These are phyloP conservation scores for Tapirus terrestris DNA, from an alignment of 2,113 vertebrate genomes.

Conservation along the genomic window DNA sequence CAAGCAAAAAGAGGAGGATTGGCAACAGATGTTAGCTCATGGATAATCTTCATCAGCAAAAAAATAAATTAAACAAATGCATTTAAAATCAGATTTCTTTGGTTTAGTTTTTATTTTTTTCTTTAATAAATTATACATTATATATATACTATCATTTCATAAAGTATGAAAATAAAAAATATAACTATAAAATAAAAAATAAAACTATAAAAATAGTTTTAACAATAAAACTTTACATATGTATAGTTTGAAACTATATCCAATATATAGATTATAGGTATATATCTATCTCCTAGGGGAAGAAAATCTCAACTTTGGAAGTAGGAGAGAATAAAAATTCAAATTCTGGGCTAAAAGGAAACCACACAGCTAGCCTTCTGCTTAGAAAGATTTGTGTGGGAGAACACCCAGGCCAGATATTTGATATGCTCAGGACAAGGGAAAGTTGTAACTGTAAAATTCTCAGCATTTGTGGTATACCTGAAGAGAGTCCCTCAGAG, in stretches of 20 bases:
- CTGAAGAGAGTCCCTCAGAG: background rate
- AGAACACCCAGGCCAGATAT: background rate
- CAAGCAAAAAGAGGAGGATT: too few relatives aligned
- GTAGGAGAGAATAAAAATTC: background rate
- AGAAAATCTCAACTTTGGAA: background rate
- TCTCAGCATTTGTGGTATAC: background rate
- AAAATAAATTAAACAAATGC: background rate
- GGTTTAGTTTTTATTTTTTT: slow-evolving; percentile 17
- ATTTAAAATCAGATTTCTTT: background rate
- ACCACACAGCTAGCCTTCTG: background rate
- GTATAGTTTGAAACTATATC: background rate
- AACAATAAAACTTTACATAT: background rate
- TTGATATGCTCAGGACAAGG: too few relatives aligned
- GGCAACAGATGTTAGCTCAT: too few relatives aligned
- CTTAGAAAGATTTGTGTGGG: background rate
- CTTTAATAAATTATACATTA: background rate
- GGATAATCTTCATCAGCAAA: too few relatives aligned
- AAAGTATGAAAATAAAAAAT: background rate
- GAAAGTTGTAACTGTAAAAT: background rate
- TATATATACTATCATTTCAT: background rate
- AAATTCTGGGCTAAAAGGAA: background rate
- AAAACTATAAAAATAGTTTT: background rate
- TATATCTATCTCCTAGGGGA: background rate
- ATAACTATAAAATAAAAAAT: too few relatives aligned
- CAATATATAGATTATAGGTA: background rate